Conservation (phyloP, 2,888 invertebrate species). For the Microplitis deprimator region DNA sequence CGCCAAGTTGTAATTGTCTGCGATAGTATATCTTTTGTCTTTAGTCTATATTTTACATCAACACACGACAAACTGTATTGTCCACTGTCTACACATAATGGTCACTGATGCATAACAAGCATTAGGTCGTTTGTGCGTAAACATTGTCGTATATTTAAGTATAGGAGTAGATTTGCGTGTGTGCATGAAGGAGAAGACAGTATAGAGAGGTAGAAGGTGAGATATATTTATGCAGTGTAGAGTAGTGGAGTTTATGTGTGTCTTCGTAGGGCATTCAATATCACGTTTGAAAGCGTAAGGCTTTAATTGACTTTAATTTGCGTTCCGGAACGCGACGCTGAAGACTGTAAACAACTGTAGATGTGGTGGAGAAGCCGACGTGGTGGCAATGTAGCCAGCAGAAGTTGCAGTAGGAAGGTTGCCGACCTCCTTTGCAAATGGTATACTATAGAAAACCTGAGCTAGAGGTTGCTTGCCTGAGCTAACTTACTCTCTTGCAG, state of each 20-base stretch:
- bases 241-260: not conserved
- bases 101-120: not conserved
- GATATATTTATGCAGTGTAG: not conserved
- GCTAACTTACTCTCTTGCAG: slow-evolving; percentile 29
- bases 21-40: not conserved
- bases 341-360: slow-evolving; percentile 53
- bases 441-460: not conserved
- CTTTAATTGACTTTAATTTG: slow-evolving; percentile 63
- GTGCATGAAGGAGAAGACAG: not conserved
- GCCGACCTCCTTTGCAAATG: slow-evolving; percentile 43
- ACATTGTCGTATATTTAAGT: not conserved
- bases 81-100: not conserved
- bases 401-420: slow-evolving; percentile 39
- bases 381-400: slow-evolving; percentile 34
- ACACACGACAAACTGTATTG: not conserved
- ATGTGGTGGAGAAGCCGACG: slow-evolving; percentile 49
- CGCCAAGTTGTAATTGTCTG: not conserved
- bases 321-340: slow-evolving; percentile 54
- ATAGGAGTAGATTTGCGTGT: not conserved
- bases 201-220: not conserved
- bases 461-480: slow-evolving; percentile 23
- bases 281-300: slow-evolving; percentile 54
- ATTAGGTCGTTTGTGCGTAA: not conserved
- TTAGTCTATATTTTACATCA: not conserved
- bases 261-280: slow-evolving; percentile 51